Base-by-base conservation (phyloP, 2,113 vertebrate genomes). In the Carollia perspicillata region DNA sequence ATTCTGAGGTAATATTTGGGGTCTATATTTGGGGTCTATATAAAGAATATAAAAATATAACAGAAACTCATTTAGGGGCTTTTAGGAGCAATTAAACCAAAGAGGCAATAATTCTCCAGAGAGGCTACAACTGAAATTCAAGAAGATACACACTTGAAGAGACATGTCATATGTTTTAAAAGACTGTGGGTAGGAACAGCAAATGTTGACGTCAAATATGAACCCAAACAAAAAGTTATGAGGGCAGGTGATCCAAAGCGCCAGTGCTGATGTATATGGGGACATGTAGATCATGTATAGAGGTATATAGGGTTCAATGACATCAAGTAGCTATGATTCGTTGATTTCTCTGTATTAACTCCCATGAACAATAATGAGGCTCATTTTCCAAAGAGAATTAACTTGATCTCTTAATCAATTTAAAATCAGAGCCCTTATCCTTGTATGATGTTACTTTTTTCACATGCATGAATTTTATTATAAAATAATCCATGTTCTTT, bases 1-100 rank as follows among this genome's bases (percentile, higher is more conserved):
- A 87, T 79, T 72, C 63, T 53, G 84, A 92, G 22, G 22, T 55
- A 94, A 79, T 92, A 33, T 93, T 92, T 47, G 42, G 49, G 60
- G 83, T 90, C n/a, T n/a, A n/a, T n/a, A n/a, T 93, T 75, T 75
- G 18, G 79, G 28, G 17, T 63, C 69, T 94, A 90, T 63, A 85
- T 40, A 78, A 74, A 92, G 74, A 83, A 87, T 90, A 94, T 84
- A 92, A 92, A 85, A 95, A 79, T 79, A 49, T 69, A 58, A 79
- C 69, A 95, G 63, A 96, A 86, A 90, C 77, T 92, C 58, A 94
- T 69, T 65, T 90, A 60, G 37, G 23, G 10, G 2, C 6, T 90
- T 58, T 80, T 37, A 71, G 72, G 89, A 97, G 77, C 28, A 86
- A n/a, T 33, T 89, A 35, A 91, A 20, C n/a, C 30, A n/a, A 71